phyloP scores from a whole-genome alignment of 2,113 vertebrate genomes.

The Mohoua ochrocephala region DNA sequence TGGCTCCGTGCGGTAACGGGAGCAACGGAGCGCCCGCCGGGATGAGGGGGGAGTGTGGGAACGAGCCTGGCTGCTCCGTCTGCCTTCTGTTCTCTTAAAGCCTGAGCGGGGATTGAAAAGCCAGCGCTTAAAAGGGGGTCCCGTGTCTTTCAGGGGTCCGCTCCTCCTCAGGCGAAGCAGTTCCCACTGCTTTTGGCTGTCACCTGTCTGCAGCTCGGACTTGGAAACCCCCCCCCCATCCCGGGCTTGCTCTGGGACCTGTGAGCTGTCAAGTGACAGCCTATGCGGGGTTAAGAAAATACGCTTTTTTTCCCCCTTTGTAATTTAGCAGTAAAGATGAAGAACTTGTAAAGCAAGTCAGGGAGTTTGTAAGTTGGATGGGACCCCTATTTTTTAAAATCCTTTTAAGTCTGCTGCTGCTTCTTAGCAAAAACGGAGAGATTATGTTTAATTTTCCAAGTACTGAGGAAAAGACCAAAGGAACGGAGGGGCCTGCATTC shows the following conservation, averaged over 20 bases:
- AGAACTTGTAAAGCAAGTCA: background rate
- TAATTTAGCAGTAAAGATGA: background rate
- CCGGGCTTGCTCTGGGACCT: background rate
- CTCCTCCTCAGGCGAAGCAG: too few species aligned
- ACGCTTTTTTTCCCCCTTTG: accelerated
- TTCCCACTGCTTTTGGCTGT: background rate
- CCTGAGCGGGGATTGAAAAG: accelerated
- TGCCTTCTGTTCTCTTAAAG: background rate
- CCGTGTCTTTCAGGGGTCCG: accelerated
- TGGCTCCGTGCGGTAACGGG: accelerated
- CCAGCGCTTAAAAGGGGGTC: background rate
- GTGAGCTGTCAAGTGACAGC: background rate
- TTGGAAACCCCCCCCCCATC: background rate
- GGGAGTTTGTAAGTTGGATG: background rate
- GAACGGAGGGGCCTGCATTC: background rate
- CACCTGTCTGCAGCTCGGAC: background rate
- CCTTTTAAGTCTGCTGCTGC: background rate
- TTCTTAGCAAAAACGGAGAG: background rate
- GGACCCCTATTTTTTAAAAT: too few species aligned
- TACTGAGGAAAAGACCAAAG: background rate
- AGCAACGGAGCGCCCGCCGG: accelerated
- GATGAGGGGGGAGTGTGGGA: accelerated
- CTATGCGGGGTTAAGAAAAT: accelerated
- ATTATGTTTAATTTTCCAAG: background rate
- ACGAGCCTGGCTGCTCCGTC: accelerated